These are phyloP conservation scores for Caenorhabditis japonica DNA, from an alignment of 2,888 invertebrate species.

Conservation along the genomic window DNA sequence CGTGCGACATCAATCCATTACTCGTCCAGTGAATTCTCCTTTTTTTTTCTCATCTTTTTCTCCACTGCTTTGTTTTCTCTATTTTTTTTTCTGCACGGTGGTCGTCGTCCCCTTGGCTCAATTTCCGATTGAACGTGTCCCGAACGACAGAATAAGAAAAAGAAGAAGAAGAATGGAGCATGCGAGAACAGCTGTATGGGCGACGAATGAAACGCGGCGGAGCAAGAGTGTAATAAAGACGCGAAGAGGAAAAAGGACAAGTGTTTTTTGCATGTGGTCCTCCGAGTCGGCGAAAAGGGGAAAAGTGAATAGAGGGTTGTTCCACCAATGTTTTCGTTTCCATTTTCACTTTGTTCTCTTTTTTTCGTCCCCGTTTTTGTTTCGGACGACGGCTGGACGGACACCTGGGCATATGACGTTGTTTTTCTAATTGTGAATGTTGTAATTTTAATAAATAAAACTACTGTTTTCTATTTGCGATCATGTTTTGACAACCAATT, in stretches of 20 bases:
- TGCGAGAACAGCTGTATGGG: constrained; percentile 5
- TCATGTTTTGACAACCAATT: background rate
- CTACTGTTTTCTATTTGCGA: background rate
- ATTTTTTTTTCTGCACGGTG: constrained; percentile 5
- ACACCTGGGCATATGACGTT: background rate
- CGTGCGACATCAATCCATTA: too few species aligned
- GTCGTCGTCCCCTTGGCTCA: background rate
- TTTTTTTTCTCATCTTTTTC: constrained; percentile 3
- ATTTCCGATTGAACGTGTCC: constrained; percentile 3
- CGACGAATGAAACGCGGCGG: background rate
- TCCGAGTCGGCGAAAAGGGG: too few species aligned
- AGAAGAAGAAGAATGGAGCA: background rate
- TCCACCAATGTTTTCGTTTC: too few species aligned
- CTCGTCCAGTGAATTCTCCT: background rate
- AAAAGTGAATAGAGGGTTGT: too few species aligned
- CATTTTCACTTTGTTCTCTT: too few species aligned
- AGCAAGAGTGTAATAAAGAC: background rate
- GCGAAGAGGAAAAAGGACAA: background rate
- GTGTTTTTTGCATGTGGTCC: too few species aligned
- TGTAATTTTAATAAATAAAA: background rate
- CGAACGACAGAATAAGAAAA: too few species aligned
- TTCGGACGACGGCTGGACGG: too few species aligned
- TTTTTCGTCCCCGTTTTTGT: too few species aligned
- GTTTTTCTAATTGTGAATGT: background rate
- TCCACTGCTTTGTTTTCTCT: background rate